Evolutionary conservation across 2,797 vertebrate species (phyloP).

Genomic region (Enteromius mattozi): DNA sequence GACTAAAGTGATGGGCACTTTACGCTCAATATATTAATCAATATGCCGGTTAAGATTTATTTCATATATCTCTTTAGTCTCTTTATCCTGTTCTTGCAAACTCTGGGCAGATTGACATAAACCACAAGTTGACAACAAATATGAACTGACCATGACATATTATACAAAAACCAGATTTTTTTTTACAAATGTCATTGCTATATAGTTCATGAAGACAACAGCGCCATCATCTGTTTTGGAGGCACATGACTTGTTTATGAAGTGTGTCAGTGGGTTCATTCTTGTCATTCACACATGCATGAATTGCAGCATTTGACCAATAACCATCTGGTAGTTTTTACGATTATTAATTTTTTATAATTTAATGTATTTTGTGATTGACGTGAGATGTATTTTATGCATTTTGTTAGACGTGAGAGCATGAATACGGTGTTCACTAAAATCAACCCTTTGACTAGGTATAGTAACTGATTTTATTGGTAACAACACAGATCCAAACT

Average conservation of each 20-base stretch:
- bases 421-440: neutral
- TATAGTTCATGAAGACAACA: neutral
- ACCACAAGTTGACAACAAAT: neutral
- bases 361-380: neutral
- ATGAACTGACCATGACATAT: neutral
- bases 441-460: neutral
- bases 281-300: neutral
- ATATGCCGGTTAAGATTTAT: neutral
- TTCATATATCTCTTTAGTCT: neutral
- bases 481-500: neutral
- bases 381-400: too few relatives aligned
- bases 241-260: neutral
- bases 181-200: neutral
- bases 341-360: neutral
- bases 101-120: neutral
- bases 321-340: neutral
- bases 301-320: neutral
- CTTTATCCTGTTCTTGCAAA: neutral
- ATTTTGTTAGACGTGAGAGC: neutral
- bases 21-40: neutral
- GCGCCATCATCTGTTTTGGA: constrained; percentile 23
- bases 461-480: neutral
- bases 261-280: neutral
- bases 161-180: neutral
- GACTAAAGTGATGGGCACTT: neutral